phyloP scores from a whole-genome alignment of 2,888 invertebrate genomes.

The Phyllotreta striolata region DNA sequence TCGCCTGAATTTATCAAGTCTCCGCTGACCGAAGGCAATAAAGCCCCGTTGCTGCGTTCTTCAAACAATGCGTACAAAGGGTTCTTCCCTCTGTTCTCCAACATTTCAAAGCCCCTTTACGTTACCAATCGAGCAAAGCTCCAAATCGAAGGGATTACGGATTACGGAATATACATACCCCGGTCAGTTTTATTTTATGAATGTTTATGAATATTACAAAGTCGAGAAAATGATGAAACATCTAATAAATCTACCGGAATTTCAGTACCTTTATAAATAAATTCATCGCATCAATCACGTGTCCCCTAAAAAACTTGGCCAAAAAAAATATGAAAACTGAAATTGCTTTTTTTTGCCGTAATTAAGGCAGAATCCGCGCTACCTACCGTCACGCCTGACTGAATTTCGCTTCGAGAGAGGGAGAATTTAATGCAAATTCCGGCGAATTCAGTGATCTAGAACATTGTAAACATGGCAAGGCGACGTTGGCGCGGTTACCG shows the following conservation, averaged over 20 bases:
- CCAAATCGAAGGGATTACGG: constrained; percentile 18
- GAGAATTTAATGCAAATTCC: constrained; percentile 54
- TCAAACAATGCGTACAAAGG: constrained; percentile 33
- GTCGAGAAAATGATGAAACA: not conserved
- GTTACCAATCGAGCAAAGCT: constrained; percentile 30
- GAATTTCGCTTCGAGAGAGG: constrained; percentile 36
- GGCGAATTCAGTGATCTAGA: constrained; percentile 56
- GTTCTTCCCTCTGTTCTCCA: constrained; percentile 30
- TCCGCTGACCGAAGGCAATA: constrained; percentile 33
- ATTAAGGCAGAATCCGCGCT: constrained; percentile 25
- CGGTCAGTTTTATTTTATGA: constrained; percentile 15
- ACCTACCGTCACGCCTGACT: constrained; percentile 36
- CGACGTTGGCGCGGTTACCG: constrained; percentile 43
- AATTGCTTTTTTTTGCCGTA: constrained; percentile 28
- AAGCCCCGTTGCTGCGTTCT: constrained; percentile 28
- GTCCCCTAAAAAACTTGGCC: constrained; percentile 4
- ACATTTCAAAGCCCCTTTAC: constrained; percentile 27
- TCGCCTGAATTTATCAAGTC: constrained; percentile 31
- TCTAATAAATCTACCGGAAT: constrained; percentile 1
- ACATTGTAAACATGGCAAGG: constrained; percentile 57
- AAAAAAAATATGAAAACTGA: constrained; percentile 14
- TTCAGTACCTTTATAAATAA: not conserved
- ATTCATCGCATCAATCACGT: constrained; percentile 8
- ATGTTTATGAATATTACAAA: no score
- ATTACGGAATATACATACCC: no score